Evolutionary conservation across 2,797 vertebrate species (phyloP).

Genomic region (Falco columbarius): DNA sequence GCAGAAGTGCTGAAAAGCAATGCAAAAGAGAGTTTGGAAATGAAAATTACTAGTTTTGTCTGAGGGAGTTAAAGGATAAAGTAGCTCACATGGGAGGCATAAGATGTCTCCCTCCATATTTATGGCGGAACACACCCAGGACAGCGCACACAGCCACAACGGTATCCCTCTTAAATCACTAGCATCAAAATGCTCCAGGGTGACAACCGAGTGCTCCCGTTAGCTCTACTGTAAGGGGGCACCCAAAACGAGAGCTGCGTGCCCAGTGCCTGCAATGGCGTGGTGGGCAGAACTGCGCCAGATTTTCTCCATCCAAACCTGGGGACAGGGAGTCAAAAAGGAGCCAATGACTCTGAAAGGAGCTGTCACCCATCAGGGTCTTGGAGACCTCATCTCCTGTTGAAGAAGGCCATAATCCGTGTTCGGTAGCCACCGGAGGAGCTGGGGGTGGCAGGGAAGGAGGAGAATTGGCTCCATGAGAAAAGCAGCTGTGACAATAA

Average conservation of each 20-base stretch:
- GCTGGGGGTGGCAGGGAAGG: not conserved
- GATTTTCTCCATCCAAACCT: not conserved
- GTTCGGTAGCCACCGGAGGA: not conserved
- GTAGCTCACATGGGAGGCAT: not conserved
- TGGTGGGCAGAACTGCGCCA: accelerated
- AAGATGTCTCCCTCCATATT: not conserved
- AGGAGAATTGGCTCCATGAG: not conserved
- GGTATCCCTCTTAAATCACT: not conserved
- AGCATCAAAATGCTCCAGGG: not conserved
- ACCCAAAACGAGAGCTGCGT: not conserved
- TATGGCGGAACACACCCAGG: not conserved
- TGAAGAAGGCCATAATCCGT: not conserved
- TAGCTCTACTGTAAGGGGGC: not conserved
- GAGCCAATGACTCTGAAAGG: not conserved
- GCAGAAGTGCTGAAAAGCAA: not conserved
- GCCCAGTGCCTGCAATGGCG: not conserved
- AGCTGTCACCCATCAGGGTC: not conserved
- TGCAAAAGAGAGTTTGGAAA: not conserved
- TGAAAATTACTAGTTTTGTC: not conserved
- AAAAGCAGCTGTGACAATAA: not conserved
- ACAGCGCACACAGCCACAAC: not conserved
- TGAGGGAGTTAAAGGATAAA: not conserved
- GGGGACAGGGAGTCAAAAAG: not conserved
- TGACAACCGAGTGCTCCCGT: not conserved
- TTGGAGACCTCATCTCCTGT: not conserved